A percentile compares a stretch with the other conserved stretches of the same genome.
Conservation (phyloP, 2,797 vertebrate genomes). For the Erpetoichthys calabaricus region DNA sequence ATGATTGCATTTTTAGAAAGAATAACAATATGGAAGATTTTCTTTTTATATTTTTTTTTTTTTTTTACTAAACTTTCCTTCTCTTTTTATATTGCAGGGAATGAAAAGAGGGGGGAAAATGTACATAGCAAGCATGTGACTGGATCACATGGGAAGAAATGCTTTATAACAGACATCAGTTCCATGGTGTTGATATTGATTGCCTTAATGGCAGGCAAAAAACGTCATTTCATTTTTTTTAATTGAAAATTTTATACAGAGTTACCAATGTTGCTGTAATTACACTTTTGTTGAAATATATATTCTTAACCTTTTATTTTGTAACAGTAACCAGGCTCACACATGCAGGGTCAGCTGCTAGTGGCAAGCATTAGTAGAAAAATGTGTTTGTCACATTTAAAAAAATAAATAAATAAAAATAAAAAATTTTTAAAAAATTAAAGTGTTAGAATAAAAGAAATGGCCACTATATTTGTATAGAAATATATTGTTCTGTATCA, state of each 20-base stretch:
- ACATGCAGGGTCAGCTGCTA: constrained; percentile 63
- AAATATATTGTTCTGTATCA: constrained; percentile 71
- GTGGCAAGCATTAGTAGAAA: constrained; percentile 53
- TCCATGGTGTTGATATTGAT: constrained; percentile 90
- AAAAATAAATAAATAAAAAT: too few relatives aligned
- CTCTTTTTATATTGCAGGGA: constrained; percentile 65
- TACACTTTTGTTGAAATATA: constrained; percentile 65
- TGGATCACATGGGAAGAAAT: constrained; percentile 71
- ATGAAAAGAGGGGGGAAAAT: constrained; percentile 68
- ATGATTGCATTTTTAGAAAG: too few relatives aligned
- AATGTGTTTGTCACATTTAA: constrained; percentile 49
- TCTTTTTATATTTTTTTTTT: too few relatives aligned
- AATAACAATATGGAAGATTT: too few relatives aligned
- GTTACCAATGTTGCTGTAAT: constrained; percentile 69
- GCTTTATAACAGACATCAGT: constrained; percentile 88
- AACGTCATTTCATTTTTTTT: constrained; percentile 70
- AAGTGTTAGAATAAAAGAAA: constrained; percentile 41
- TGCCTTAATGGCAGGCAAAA: constrained; percentile 89
- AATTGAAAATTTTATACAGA: constrained; percentile 80
- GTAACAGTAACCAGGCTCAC: constrained; percentile 63
- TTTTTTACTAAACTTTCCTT: too few relatives aligned
- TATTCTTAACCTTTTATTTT: constrained; percentile 63
- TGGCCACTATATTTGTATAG: constrained; percentile 57
- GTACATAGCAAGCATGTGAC: constrained; percentile 67
- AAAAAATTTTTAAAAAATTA: too few relatives aligned